Conservation (phyloP, 2,888 invertebrate genomes). For the Melieria picta region DNA sequence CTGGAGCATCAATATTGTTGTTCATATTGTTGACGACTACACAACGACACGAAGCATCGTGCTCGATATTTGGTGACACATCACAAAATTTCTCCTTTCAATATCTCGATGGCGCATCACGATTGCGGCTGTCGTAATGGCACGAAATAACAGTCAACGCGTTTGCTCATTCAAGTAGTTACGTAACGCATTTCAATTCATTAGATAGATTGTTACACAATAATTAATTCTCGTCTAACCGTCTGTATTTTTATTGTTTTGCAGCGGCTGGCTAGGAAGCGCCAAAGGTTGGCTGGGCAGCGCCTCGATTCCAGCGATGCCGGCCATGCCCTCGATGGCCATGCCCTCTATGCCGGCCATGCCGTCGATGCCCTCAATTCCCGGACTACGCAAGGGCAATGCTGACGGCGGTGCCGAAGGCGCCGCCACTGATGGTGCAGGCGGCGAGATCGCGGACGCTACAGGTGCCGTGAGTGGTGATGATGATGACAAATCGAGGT, state of each 20-base stretch:
- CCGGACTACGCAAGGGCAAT: constrained; percentile 78
- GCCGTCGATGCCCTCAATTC: constrained; percentile 69
- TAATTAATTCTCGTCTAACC: not conserved
- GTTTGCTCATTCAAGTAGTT: no score
- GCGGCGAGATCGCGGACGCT: constrained; percentile 47
- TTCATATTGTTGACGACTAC: no score
- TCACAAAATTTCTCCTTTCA: no score
- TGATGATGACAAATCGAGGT: constrained; percentile 91
- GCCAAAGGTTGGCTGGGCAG: constrained; percentile 86
- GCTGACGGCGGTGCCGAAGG: constrained; percentile 66
- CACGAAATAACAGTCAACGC: no score
- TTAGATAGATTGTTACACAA: not conserved
- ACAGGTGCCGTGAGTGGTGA: constrained; percentile 67
- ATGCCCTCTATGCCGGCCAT: constrained; percentile 64
- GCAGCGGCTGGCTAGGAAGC: constrained; percentile 83
- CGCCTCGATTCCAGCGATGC: constrained; percentile 66
- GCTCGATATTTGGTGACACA: no score
- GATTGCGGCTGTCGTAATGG: no score
- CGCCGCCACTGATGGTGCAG: constrained; percentile 64
- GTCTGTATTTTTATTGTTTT: constrained; percentile 27
- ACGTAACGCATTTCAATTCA: no score
- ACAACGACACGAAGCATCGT: no score
- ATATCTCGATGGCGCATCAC: no score
- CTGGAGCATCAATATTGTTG: no score
- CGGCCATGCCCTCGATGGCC: constrained; percentile 66